These are phyloP conservation scores for Scrobipalpa atriplicella DNA, from an alignment of 2,888 invertebrate species.

Conservation along the genomic window DNA sequence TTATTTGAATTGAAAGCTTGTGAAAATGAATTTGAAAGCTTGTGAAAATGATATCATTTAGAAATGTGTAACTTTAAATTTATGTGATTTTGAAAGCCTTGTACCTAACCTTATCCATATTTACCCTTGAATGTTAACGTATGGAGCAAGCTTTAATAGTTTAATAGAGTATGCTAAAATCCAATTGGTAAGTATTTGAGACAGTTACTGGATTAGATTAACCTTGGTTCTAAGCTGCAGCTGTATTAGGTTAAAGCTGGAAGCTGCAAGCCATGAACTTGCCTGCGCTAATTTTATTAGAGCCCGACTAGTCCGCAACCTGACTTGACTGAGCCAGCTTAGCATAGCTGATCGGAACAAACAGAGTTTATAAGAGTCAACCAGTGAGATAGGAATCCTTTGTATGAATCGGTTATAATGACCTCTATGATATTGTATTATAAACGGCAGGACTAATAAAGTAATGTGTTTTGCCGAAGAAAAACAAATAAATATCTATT, in stretches of 20 bases:
- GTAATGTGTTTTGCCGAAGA: not conserved
- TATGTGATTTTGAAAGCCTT: not conserved
- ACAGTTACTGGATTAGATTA: not conserved
- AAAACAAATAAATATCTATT: not conserved
- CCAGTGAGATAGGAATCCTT: not conserved
- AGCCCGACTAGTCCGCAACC: not conserved
- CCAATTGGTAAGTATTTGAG: not conserved
- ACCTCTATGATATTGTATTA: not conserved
- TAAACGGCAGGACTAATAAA: too few relatives aligned
- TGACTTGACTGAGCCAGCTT: not conserved
- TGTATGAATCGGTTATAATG: not conserved
- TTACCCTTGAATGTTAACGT: not conserved
- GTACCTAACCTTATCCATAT: not conserved
- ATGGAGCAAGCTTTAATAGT: not conserved
- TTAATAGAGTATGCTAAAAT: conserved; percentile 4
- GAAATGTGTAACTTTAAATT: too few relatives aligned
- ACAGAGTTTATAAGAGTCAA: not conserved
- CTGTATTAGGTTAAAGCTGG: not conserved
- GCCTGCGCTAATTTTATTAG: conserved; percentile 11
- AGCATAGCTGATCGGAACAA: not conserved
- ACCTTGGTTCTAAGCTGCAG: not conserved
- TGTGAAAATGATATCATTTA: too few relatives aligned
- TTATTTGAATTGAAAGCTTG: too few relatives aligned
- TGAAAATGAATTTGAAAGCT: too few relatives aligned
- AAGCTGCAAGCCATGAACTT: not conserved